Percentiles rank a stretch among this genome's conserved stretches.
These are phyloP conservation scores for Hafferia zeledoni DNA, from an alignment of 2,797 vertebrate genomes.

Conservation along the genomic window DNA sequence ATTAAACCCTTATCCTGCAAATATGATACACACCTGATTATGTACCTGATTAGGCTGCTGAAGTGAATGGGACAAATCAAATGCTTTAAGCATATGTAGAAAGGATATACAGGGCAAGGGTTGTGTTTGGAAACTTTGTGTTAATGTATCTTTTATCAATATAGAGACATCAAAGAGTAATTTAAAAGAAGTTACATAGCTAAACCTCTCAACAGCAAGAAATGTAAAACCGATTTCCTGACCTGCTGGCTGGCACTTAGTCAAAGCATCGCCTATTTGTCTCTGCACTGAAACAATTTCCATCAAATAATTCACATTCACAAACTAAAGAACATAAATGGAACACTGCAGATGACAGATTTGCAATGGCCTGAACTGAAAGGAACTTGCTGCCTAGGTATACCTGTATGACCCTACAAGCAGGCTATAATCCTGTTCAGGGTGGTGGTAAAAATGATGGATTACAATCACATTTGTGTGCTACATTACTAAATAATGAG, in stretches of 20 bases:
- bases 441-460: conserved; percentile 46
- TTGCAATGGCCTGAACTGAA: not conserved
- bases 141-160: not conserved
- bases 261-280: not conserved
- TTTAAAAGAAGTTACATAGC: not conserved
- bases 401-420: not conserved
- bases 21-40: not conserved
- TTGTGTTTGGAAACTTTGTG: not conserved
- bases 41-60: not conserved
- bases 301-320: not conserved
- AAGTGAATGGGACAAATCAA: not conserved
- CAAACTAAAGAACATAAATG: not conserved
- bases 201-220: not conserved
- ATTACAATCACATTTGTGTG: conserved; percentile 1
- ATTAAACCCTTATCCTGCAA: not conserved
- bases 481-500: conserved; percentile 38
- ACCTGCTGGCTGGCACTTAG: not conserved
- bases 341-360: not conserved
- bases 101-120: not conserved
- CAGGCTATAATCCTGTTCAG: not conserved
- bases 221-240: not conserved
- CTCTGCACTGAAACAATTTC: not conserved
- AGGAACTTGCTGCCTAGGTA: not conserved
- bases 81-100: not conserved
- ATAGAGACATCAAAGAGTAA: not conserved